Percentiles rank a stretch among this genome's conserved stretches.
phyloP scores from a whole-genome alignment of 37 sponge, comb jelly and placozoan species.

The Spongilla lacustris region DNA sequence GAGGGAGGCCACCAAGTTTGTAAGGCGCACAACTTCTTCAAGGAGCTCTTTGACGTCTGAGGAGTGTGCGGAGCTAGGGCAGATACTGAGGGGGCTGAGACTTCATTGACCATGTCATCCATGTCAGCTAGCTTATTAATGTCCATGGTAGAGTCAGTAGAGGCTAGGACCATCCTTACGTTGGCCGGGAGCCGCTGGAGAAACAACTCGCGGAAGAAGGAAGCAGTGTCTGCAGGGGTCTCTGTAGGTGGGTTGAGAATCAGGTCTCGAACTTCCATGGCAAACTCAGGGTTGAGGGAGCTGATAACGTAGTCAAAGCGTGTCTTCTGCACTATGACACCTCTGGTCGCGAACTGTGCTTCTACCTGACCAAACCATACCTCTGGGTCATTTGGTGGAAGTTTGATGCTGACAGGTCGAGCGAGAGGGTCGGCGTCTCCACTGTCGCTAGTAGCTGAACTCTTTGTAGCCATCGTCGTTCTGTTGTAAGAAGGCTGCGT shows the following conservation, averaged over 20 bases:
- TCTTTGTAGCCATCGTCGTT: too few relatives aligned
- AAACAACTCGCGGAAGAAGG: slow-evolving; percentile 51
- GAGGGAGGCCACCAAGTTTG: slow-evolving; percentile 46
- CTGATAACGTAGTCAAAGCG: slow-evolving; percentile 50
- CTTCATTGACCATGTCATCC: slow-evolving; percentile 63
- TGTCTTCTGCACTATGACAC: slow-evolving; percentile 37
- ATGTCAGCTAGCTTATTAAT: slow-evolving; percentile 45
- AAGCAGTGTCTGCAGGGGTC: slow-evolving; percentile 7
- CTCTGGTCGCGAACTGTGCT: slow-evolving; percentile 56
- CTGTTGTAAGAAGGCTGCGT: too few relatives aligned
- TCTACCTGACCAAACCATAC: slow-evolving; percentile 79
- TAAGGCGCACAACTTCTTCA: slow-evolving; percentile 40
- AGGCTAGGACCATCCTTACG: slow-evolving; percentile 66
- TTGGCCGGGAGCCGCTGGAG: slow-evolving; percentile 63
- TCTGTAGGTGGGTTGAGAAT: slow-evolving; percentile 28
- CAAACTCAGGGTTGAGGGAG: slow-evolving; percentile 51
- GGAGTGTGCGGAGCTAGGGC: slow-evolving; percentile 3
- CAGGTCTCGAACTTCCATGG: slow-evolving; percentile 59
- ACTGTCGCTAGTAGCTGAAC: too few relatives aligned
- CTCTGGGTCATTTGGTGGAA: slow-evolving; percentile 57
- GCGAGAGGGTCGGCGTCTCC: too few relatives aligned
- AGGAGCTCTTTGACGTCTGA: slow-evolving; percentile 24
- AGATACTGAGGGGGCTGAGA: slow-evolving; percentile 37
- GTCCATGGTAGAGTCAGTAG: slow-evolving; percentile 4
- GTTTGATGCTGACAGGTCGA: slow-evolving; percentile 32